These are phyloP conservation scores for Tigriopus japonicus DNA, from an alignment of 1,140 invertebrate genomes.

Conservation along the genomic window DNA sequence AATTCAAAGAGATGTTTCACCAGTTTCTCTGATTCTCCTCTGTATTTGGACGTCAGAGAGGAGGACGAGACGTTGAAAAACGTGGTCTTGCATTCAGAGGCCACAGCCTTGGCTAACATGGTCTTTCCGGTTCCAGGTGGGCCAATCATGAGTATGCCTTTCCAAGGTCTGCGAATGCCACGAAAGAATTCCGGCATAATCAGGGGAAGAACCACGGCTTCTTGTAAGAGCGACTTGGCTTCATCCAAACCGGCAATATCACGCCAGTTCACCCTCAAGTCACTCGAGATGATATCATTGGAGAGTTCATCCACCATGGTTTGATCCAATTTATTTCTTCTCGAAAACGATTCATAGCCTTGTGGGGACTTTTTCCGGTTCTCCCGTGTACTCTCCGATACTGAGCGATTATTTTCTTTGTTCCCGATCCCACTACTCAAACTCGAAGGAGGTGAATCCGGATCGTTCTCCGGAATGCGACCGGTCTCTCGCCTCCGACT, in stretches of 20 bases:
- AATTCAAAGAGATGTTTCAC: conserved; percentile 45
- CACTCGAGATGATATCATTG: not conserved
- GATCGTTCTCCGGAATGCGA: not conserved
- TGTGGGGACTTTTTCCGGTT: no score
- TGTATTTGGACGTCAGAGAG: conserved; percentile 75
- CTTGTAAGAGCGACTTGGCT: conserved; percentile 40
- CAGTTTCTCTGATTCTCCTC: conserved; percentile 84
- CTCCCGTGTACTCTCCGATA: no score
- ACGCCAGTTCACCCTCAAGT: conserved; percentile 6
- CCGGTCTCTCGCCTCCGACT: not conserved
- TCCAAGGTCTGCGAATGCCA: conserved; percentile 53
- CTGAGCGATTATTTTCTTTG: not conserved
- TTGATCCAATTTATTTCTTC: not conserved
- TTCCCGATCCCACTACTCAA: not conserved
- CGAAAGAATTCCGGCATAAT: conserved; percentile 67
- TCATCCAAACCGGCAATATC: conserved; percentile 23
- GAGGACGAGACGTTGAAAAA: conserved; percentile 83
- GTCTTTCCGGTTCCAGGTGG: conserved; percentile 49
- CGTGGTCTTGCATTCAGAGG: conserved; percentile 58
- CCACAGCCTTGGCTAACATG: conserved; percentile 64
- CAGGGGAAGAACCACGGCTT: conserved; percentile 65
- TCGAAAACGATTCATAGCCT: not conserved
- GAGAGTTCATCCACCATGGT: not conserved
- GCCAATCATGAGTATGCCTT: conserved; percentile 60
- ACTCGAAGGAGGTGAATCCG: not conserved